Evolutionary conservation across 2,113 vertebrate genomes (phyloP), one percentile per base, ranked within the genome.

Genomic region (Irena cyanogastra): DNA sequence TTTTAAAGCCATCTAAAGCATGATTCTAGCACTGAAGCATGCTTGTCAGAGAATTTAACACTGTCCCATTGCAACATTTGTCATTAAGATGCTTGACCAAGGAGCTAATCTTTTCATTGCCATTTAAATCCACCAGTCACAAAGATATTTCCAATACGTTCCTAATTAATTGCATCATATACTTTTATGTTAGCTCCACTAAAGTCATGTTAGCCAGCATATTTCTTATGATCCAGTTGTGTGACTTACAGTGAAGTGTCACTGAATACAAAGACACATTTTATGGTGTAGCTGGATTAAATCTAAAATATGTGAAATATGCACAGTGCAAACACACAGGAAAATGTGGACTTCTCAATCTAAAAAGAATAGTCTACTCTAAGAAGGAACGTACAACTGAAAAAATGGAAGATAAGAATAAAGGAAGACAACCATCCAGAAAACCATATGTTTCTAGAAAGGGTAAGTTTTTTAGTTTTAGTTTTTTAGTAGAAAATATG

Each of bases 161-260:
- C 64, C 82, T 84, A 84, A 95, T 93, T 94, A 88, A 90, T 93
- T 95, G 90, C 68, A 70, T 88, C 96, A 92, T 90, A 94, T 86
- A 92, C 42, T 83, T 96, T 94, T 92, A 96, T 76, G 70, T 88
- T 83, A 71, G 44, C 78, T 80, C 63, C 59, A 44, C 63, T 70
- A 61, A 83, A 91, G 54, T 13, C 63, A 37, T 19, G 66, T 53
- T 77, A 85, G 61, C 65, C 54, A 83, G 78, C 19, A 35, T 66
- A 74, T 86, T 94, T 15, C 41, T 74, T 79, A 71, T 53, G 53
- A 89, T 63, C 53, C 66, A 71, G 6, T 72, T 45, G 37, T 77
- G 54, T 69, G 69, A 89, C 39, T 90, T 81, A 47, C 7, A 68
- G 37, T 66, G 39, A 81, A 82, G 33, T 79, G 84, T 37, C 54